Conservation (phyloP, 2,888 invertebrate species). For the Amitus sp. region DNA sequence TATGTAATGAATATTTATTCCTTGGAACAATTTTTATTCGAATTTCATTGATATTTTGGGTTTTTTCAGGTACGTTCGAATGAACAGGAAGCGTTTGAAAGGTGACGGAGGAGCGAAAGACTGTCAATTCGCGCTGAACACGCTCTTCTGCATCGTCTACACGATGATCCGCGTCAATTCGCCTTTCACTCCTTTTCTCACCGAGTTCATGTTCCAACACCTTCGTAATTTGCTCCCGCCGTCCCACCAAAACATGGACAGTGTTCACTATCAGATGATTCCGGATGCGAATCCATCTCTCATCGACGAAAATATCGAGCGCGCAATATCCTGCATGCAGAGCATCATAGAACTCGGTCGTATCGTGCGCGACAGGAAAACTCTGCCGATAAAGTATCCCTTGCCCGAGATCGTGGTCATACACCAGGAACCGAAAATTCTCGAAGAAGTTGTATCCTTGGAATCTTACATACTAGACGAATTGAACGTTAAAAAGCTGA, state of each 20-base stretch:
- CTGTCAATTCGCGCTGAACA: conserved; percentile 85
- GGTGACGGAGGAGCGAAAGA: conserved; percentile 87
- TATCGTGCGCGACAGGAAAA: conserved; percentile 91
- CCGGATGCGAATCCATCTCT: conserved; percentile 78
- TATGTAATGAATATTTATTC: no score
- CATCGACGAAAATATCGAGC: conserved; percentile 87
- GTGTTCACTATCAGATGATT: conserved; percentile 93
- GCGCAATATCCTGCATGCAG: conserved; percentile 93
- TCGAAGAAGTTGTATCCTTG: conserved; percentile 82
- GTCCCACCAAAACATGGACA: conserved; percentile 70
- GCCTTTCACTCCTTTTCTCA: conserved; percentile 96
- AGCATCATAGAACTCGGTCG: conserved; percentile 93
- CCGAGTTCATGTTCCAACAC: conserved; percentile 94
- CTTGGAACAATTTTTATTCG: no score
- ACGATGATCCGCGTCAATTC: conserved; percentile 94
- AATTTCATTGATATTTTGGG: background rate
- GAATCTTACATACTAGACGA: conserved; percentile 91
- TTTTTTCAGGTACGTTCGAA: conserved; percentile 79
- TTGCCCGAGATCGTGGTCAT: conserved; percentile 95
- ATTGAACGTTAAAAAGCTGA: conserved; percentile 88
- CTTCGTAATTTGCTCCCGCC: conserved; percentile 75
- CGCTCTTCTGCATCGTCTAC: conserved; percentile 87
- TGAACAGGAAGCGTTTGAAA: conserved; percentile 95
- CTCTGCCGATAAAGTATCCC: conserved; percentile 95
- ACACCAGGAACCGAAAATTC: conserved; percentile 81